Base-by-base conservation (phyloP, 2,888 invertebrate species). In the Amblyteles armatorius region DNA sequence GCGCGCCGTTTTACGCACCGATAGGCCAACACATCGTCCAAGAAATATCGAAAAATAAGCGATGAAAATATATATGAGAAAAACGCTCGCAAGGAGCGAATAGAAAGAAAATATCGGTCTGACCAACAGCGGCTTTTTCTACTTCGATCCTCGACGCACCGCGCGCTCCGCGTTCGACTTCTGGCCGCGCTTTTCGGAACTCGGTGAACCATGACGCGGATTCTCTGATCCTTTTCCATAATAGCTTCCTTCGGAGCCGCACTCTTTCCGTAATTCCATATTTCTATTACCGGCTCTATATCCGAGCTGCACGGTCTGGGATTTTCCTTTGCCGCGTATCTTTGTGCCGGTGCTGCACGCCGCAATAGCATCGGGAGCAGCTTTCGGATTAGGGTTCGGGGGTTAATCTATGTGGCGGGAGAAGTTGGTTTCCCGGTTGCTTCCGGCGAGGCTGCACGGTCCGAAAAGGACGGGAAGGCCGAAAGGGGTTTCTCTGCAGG, bases 121-220 rank as follows among this genome's bases (percentile, higher is more conserved):
- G 69, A 65, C 78, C 73, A 74, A 65, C 69, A 81, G 71, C 73
- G 63, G 69, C 73, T 65, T 78, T 84, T 81, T 78, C 81, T 69
- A 84, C 78, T 84, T 81, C 55, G 63, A 77, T 57, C 36, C 48
- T 55, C 77, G 63, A 52, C 77, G 69, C 73, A 73, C n/a, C 69
- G 22, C 52, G 44, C 48, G 63, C 69, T 79, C 69, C 74, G 65
- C 78, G 72, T 22, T 44, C 74, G 81, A 79, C 77, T 81, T 74
- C 73, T 74, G 63, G 63, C 50, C 78, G 77, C 50, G 22, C 57
- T 57, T 40, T 52, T 26, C 44, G 7, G 22, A 26, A 60, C 57
- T 44, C 63, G 26, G 19, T 48, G 40, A 69, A 19, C 36, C 48
- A 19, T 33, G 48, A 60, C 36, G 57, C 68, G 60, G 22, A 71